Percentiles rank a stretch among this genome's conserved stretches.
phyloP scores from a whole-genome alignment of 2,113 vertebrate species.

The Etia nguti region DNA sequence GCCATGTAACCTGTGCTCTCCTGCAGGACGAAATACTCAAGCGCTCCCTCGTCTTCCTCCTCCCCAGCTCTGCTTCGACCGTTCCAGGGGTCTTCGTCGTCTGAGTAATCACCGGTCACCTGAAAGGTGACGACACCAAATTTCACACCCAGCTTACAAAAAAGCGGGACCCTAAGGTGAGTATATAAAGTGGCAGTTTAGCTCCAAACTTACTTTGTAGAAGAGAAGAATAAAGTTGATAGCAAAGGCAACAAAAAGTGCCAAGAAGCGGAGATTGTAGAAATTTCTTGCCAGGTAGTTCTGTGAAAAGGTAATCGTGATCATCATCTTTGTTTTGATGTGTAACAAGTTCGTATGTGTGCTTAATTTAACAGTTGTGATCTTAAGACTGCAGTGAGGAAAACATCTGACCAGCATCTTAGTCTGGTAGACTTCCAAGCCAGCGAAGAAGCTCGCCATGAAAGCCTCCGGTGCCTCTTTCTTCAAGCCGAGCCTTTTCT shows the following conservation, averaged over 20 bases:
- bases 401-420: constrained; percentile 83
- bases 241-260: constrained; percentile 95
- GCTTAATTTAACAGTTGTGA: background rate
- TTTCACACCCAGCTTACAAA: background rate
- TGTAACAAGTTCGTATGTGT: background rate
- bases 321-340: background rate
- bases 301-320: constrained; percentile 61
- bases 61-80: constrained; percentile 79
- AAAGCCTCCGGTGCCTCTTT: constrained; percentile 84
- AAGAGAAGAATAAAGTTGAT: constrained; percentile 99
- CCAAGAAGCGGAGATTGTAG: constrained; percentile 96
- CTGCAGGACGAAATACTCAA: constrained; percentile 94
- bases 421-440: constrained; percentile 92
- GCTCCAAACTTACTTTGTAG: constrained; percentile 86
- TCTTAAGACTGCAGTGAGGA: background rate
- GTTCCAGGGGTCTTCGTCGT: constrained; percentile 88
- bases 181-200: background rate
- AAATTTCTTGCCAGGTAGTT: constrained; percentile 97
- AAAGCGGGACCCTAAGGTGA: too few species aligned
- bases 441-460: constrained; percentile 91
- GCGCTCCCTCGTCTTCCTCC: constrained; percentile 83
- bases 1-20: constrained; percentile 98
- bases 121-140: constrained; percentile 27
- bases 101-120: constrained; percentile 91
- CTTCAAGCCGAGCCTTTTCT: constrained; percentile 79